Evolutionary conservation across 2,797 vertebrate genomes (phyloP).

Genomic region (Microctenopoma lineatum): DNA sequence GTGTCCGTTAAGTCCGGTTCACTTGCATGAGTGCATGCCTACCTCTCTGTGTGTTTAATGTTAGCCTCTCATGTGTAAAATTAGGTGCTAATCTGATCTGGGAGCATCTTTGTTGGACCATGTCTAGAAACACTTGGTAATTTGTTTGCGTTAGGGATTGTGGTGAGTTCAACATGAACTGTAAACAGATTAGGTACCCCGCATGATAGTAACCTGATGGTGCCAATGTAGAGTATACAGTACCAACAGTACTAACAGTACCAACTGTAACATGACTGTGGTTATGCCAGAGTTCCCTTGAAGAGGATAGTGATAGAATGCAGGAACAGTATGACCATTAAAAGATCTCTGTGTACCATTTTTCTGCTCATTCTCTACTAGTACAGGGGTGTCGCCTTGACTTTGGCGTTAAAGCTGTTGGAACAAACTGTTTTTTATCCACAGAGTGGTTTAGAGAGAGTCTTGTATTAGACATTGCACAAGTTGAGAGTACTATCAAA

Average conservation of each 20-base stretch:
- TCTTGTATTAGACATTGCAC: constrained; percentile 16
- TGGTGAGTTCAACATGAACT: constrained; percentile 1
- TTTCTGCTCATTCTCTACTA: constrained; percentile 19
- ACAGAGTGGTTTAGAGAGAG: neutral
- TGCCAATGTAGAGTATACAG: constrained; percentile 6
- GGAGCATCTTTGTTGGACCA: constrained; percentile 32
- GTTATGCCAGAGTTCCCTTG: constrained; percentile 39
- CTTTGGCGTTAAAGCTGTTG: constrained; percentile 22
- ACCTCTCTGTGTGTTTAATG: constrained; percentile 42
- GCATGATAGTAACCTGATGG: constrained; percentile 1
- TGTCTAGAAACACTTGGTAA: constrained; percentile 25
- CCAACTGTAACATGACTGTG: neutral
- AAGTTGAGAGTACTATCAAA: constrained; percentile 6
- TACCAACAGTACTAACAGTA: neutral
- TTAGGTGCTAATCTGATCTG: constrained; percentile 48
- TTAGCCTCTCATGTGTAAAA: constrained; percentile 53
- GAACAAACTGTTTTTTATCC: constrained; percentile 29
- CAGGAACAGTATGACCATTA: constrained; percentile 31
- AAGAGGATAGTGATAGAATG: constrained; percentile 28
- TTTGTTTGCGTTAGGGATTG: constrained; percentile 14
- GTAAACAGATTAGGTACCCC: constrained; percentile 1
- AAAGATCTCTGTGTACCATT: constrained; percentile 14
- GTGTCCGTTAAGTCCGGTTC: neutral
- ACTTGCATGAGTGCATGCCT: neutral
- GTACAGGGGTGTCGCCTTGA: constrained; percentile 34